Percentiles rank a stretch among this genome's conserved stretches.
Evolutionary conservation across 2,888 invertebrate species (phyloP).

Genomic region (Caenorhabditis zanzibari): DNA sequence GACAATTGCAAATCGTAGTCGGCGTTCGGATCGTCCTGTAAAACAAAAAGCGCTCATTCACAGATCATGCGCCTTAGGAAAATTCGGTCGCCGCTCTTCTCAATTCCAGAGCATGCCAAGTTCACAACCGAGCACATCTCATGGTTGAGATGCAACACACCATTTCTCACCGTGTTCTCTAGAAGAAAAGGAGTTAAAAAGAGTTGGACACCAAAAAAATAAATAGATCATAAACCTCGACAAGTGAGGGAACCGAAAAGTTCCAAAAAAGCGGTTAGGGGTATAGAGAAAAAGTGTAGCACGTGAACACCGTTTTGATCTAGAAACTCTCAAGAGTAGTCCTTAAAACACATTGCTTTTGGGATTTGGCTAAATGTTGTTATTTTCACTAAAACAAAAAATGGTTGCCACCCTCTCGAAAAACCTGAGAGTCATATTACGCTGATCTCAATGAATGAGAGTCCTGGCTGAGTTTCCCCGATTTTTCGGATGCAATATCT

Average conservation of each 20-base stretch:
- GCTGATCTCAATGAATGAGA: too few relatives aligned
- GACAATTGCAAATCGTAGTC: constrained; percentile 73
- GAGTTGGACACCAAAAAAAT: constrained; percentile 31
- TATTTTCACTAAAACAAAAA: constrained; percentile 23
- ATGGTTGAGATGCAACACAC: constrained; percentile 54
- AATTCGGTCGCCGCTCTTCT: constrained; percentile 41
- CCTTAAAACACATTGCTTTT: constrained; percentile 5
- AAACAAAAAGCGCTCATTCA: constrained; percentile 72
- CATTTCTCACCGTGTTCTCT: constrained; percentile 54
- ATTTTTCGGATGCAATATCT: too few relatives aligned
- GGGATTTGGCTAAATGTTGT: not conserved
- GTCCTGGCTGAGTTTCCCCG: too few relatives aligned
- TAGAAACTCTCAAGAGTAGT: not conserved
- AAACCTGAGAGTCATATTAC: not conserved
- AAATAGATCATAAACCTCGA: not conserved
- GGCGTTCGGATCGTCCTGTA: constrained; percentile 66
- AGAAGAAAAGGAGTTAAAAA: constrained; percentile 28
- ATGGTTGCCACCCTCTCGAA: constrained; percentile 12
- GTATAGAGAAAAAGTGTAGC: constrained; percentile 37
- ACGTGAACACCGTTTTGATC: constrained; percentile 18
- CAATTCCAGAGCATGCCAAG: constrained; percentile 60
- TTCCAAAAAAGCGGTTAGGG: constrained; percentile 43
- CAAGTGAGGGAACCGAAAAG: constrained; percentile 9
- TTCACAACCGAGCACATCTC: constrained; percentile 66
- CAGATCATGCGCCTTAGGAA: constrained; percentile 67